Conservation (phyloP, 2,888 invertebrate genomes). For the Lottia gigantea region DNA sequence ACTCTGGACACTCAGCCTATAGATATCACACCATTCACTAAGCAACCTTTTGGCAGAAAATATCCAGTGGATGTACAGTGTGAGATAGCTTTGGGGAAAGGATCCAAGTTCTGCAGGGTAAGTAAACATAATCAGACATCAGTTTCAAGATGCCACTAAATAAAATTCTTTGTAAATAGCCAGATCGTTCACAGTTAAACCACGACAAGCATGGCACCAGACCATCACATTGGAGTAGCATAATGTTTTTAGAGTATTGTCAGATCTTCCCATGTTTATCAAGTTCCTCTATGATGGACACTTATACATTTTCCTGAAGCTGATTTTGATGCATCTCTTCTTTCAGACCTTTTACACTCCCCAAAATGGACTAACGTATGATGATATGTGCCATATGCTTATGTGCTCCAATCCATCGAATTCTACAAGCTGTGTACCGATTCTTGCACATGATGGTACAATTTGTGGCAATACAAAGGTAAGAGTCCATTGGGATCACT, state of each 20-base stretch:
- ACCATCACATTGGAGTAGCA: too few relatives aligned
- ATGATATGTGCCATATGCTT: conserved; percentile 16
- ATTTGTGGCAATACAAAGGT: conserved; percentile 17
- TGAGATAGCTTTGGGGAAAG: conserved; percentile 12
- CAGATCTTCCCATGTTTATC: too few relatives aligned
- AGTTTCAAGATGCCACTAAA: too few relatives aligned
- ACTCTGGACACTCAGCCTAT: conserved; percentile 4
- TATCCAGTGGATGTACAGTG: conserved; percentile 21
- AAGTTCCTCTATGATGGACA: too few relatives aligned
- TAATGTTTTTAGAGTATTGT: too few relatives aligned
- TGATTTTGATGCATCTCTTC: too few relatives aligned
- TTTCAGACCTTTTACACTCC: neutral
- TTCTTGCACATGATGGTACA: conserved; percentile 18
- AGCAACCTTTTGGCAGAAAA: conserved; percentile 14
- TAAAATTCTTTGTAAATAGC: too few relatives aligned
- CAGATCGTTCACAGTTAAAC: too few relatives aligned
- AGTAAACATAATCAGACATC: too few relatives aligned
- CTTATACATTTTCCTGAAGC: too few relatives aligned
- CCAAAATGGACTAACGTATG: neutral
- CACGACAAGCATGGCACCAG: too few relatives aligned
- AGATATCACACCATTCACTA: conserved; percentile 12
- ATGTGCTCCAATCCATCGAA: conserved; percentile 11
- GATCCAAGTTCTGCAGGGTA: conserved; percentile 20
- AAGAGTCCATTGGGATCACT: neutral
- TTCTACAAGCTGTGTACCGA: conserved; percentile 5